Evolutionary conservation across 2,888 invertebrate genomes (phyloP).

Genomic region (Epirrhoe tristata): DNA sequence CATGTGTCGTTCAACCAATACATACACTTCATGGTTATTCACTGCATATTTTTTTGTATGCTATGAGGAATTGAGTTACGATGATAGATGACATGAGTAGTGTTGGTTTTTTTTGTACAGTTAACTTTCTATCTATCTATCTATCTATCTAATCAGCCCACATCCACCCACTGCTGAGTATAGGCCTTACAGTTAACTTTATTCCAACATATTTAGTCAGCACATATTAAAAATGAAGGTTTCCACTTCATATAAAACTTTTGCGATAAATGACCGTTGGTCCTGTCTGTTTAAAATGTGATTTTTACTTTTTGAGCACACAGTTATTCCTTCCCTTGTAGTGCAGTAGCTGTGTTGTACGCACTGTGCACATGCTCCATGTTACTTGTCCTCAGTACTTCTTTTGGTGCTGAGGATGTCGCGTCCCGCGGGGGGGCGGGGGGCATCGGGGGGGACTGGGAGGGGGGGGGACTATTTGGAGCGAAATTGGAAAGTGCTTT

Average conservation of each 20-base stretch:
- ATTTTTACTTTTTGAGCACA: too few species aligned
- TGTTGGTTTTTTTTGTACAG: too few species aligned
- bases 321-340: background rate
- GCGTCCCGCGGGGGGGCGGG: conserved; percentile 3
- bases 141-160: too few species aligned
- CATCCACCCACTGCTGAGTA: too few species aligned
- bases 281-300: too few species aligned
- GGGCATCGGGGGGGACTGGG: background rate
- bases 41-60: background rate
- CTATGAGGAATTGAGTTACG: background rate
- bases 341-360: background rate
- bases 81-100: background rate
- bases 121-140: too few species aligned
- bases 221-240: too few species aligned
- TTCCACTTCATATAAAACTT: too few species aligned
- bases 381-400: conserved; percentile 11
- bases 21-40: background rate
- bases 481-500: conserved; percentile 24
- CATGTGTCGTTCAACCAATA: background rate
- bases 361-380: conserved; percentile 12
- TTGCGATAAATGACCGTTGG: too few species aligned
- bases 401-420: conserved; percentile 10
- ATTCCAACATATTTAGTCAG: too few species aligned
- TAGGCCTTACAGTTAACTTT: too few species aligned
- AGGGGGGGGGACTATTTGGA: conserved; percentile 1